These are phyloP conservation scores for Amblyornis subalaris DNA, from an alignment of 2,113 vertebrate genomes.

Conservation along the genomic window DNA sequence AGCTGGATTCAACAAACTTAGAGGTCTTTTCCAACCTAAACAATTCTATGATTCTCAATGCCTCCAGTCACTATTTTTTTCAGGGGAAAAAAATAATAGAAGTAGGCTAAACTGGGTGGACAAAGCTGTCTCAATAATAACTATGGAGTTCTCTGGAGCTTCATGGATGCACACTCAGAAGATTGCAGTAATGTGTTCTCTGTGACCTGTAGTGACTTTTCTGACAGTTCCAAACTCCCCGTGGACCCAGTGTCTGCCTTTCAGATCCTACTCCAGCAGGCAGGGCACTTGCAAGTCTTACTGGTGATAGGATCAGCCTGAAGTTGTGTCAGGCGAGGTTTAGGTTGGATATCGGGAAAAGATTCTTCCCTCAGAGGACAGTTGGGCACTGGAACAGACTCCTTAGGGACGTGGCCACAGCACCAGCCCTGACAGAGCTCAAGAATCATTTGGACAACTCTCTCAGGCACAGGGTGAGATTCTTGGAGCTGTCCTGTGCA, in stretches of 20 bases:
- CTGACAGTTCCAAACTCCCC: not conserved
- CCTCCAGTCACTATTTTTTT: not conserved
- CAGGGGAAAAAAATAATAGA: fast-evolving
- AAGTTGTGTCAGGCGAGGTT: not conserved
- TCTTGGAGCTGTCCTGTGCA: not conserved
- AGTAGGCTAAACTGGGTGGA: not conserved
- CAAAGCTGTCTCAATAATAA: not conserved
- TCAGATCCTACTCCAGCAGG: not conserved
- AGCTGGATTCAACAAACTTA: fast-evolving
- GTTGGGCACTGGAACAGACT: not conserved
- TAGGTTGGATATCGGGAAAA: not conserved
- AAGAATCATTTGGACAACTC: not conserved
- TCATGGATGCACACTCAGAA: not conserved
- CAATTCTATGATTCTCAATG: too few species aligned
- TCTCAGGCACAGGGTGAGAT: not conserved
- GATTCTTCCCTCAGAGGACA: not conserved
- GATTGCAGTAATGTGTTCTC: not conserved
- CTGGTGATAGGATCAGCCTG: not conserved
- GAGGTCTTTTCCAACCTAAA: not conserved
- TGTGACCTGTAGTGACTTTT: not conserved
- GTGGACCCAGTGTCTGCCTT: not conserved
- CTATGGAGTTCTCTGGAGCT: not conserved
- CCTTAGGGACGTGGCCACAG: not conserved
- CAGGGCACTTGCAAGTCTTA: not conserved
- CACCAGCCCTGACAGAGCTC: fast-evolving